Conservation (phyloP, 2,888 invertebrate species). For the Hirtodrosophila cameraria region DNA sequence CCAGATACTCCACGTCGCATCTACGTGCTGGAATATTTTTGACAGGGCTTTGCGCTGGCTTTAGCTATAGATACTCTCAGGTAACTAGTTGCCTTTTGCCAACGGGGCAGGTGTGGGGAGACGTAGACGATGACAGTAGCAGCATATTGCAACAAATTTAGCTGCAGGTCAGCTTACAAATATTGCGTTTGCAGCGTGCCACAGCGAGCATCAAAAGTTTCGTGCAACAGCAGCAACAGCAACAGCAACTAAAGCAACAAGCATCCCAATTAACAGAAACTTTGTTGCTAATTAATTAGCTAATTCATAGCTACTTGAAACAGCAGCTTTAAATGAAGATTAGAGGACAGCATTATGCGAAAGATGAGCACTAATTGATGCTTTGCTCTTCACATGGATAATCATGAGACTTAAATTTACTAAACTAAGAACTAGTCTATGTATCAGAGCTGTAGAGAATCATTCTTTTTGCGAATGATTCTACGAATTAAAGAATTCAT, state of each 20-base stretch:
- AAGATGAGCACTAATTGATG: conserved; percentile 2
- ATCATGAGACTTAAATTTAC: too few species aligned
- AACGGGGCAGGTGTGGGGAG: too few species aligned
- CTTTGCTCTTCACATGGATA: too few species aligned
- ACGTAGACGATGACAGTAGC: too few species aligned
- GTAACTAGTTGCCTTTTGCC: conserved; percentile 15
- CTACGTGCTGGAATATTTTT: conserved; percentile 19
- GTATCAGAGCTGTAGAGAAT: too few species aligned
- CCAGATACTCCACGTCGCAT: conserved; percentile 8
- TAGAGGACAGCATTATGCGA: background rate
- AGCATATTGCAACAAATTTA: conserved; percentile 20
- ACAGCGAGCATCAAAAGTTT: conserved; percentile 16
- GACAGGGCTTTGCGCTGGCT: conserved; percentile 3
- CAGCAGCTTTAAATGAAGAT: conserved; percentile 10
- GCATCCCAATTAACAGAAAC: conserved; percentile 35
- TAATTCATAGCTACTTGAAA: conserved; percentile 37
- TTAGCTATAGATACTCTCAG: conserved; percentile 20
- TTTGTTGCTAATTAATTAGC: conserved; percentile 43
- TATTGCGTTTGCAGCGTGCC: conserved; percentile 11
- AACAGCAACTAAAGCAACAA: too few species aligned
- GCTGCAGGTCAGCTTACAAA: conserved; percentile 25
- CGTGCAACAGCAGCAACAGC: conserved; percentile 27
- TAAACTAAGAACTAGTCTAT: too few species aligned
- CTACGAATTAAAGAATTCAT: too few species aligned
- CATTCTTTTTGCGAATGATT: too few species aligned